These are phyloP conservation scores for Oreortyx pictus DNA, from an alignment of 2,797 vertebrate species.

Conservation along the genomic window DNA sequence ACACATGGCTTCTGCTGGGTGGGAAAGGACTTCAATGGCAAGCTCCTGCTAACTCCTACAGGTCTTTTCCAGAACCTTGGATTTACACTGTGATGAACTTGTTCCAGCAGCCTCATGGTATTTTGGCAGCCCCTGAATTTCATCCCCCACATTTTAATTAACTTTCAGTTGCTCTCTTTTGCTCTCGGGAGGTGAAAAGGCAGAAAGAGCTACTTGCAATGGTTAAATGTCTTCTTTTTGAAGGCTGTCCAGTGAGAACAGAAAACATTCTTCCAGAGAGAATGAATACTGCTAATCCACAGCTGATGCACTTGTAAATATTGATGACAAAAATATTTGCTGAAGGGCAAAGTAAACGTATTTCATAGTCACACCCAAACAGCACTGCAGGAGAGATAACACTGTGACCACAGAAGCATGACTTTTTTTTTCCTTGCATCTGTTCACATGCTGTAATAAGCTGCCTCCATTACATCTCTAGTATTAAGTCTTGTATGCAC, in stretches of 20 bases:
- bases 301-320: slow-evolving; percentile 35
- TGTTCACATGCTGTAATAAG: background rate
- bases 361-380: slow-evolving; percentile 37
- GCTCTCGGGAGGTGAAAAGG: background rate
- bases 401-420: background rate
- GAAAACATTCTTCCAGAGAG: slow-evolving; percentile 38
- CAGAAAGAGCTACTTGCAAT: slow-evolving; percentile 17
- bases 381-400: slow-evolving; percentile 7
- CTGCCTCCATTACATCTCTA: background rate
- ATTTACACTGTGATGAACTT: slow-evolving; percentile 4
- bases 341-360: slow-evolving; percentile 23
- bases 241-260: slow-evolving; percentile 35
- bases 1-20: background rate
- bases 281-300: slow-evolving; percentile 32
- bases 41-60: background rate
- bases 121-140: background rate
- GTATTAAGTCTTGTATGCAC: background rate
- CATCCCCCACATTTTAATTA: slow-evolving; percentile 2
- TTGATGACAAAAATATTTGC: slow-evolving; percentile 18
- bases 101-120: background rate
- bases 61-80: background rate
- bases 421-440: background rate
- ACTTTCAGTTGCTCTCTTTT: background rate
- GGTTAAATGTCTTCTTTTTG: slow-evolving; percentile 33
- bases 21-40: fast-evolving